Conservation (phyloP, 2,113 vertebrate species). For the Nyctibius bracteatus region DNA sequence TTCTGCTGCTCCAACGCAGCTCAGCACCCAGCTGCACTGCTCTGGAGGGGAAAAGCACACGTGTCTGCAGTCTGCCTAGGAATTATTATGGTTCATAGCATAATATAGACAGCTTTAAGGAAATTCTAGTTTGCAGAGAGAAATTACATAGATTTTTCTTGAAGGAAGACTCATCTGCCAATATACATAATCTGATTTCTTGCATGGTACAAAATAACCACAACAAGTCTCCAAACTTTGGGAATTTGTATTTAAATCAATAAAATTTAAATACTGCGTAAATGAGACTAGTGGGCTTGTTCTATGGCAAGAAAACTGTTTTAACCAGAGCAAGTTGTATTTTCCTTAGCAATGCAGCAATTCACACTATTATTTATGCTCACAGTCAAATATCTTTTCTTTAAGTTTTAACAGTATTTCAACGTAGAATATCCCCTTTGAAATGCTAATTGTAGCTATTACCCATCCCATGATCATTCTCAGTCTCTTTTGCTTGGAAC, state of each 20-base stretch:
- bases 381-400: not conserved
- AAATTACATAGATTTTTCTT: not conserved
- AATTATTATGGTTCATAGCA: not conserved
- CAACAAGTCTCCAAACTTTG: not conserved
- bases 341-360: not conserved
- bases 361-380: not conserved
- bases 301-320: not conserved
- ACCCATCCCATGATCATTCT: not conserved
- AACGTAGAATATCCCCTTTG: not conserved
- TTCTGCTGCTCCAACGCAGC: not conserved
- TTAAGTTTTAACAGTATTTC: not conserved
- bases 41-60: not conserved
- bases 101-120: not conserved
- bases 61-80: not conserved
- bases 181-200: not conserved
- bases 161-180: not conserved
- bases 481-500: not conserved
- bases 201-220: not conserved
- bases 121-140: not conserved
- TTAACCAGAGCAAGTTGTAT: not conserved
- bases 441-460: not conserved
- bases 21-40: not conserved
- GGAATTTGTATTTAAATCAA: not conserved
- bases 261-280: not conserved
- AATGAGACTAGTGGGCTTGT: not conserved